These are phyloP conservation scores for Philopedon plagiatum DNA, from an alignment of 2,888 invertebrate genomes.

Conservation along the genomic window DNA sequence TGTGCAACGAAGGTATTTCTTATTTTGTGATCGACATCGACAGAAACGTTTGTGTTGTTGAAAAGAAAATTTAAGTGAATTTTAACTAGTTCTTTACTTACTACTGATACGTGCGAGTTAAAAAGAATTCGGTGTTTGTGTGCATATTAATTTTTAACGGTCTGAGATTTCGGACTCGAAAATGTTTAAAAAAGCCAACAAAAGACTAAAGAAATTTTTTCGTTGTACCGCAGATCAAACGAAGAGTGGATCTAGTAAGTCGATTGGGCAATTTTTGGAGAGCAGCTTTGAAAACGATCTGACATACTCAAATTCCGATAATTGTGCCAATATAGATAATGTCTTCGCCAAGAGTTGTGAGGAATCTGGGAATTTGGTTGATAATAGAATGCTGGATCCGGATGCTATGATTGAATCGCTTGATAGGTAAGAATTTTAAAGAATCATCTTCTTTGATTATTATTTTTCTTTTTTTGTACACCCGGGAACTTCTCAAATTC, in stretches of 20 bases:
- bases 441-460: too few species aligned
- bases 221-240: constrained; percentile 58
- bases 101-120: too few species aligned
- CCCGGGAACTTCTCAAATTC: too few species aligned
- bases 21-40: not conserved
- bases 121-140: too few species aligned
- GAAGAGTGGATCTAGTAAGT: constrained; percentile 69
- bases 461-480: too few species aligned
- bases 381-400: constrained; percentile 72
- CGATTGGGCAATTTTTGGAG: constrained; percentile 55
- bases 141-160: too few species aligned
- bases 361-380: constrained; percentile 58
- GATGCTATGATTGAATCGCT: constrained; percentile 79
- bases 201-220: constrained; percentile 5
- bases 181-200: constrained; percentile 18
- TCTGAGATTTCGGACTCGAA: too few species aligned
- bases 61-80: too few species aligned
- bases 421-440: constrained; percentile 67
- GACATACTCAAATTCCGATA: constrained; percentile 49
- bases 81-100: too few species aligned
- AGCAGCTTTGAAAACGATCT: constrained; percentile 50
- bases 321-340: constrained; percentile 54
- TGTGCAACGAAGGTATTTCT: not conserved
- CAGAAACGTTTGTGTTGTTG: not conserved
- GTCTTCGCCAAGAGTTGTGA: constrained; percentile 62